Base-by-base conservation (phyloP, 2,797 vertebrate genomes). In the Sebastiscus tertius region DNA sequence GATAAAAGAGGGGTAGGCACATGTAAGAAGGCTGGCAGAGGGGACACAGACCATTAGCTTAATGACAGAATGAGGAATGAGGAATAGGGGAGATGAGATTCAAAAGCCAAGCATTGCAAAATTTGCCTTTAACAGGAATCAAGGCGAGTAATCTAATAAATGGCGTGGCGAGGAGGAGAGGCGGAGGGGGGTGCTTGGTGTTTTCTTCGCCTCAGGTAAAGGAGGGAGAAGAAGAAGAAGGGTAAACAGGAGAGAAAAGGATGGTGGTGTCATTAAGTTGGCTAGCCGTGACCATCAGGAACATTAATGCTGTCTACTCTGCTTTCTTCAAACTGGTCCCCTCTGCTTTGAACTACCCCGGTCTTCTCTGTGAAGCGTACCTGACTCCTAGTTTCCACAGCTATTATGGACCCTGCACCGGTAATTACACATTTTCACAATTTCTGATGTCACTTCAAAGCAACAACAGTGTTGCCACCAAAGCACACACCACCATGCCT, bases 21-120 rank as follows among this genome's bases (percentile, higher is more conserved):
- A 89, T 95, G 95, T 96, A 93, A 86, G 95, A 85, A 95, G 88
- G 80, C 92, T 94, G 93, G 94, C 94, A 95, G 94, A 88, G 90
- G 92, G 94, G 96, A 96, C 92, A 95, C 96, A 96, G 92, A 87
- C 93, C 96, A 97, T 97, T 97, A 97, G 95, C 92, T 93, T 96
- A 96, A 95, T 85, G 95, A 97, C 96, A 97, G 95, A 90, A 96
- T 96, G 96, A 97, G 94, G 87, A 93, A 97, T 95, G 93, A 90
- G 89, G 89, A 93, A 95, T 88, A 91, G 20, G 82, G 82, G 87
- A 92, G 93, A 93, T 89, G 73, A 89, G 88, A 94, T 96, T 95
- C 95, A 95, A 94, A 94, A 95, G 91, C 91, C 70, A 76, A 90
- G 90, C 87, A 90, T 79, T 95, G 93, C 93, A 93, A 93, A 91